Base-by-base conservation (phyloP, 2,113 vertebrate species). In the Lepisosteus osseus region DNA sequence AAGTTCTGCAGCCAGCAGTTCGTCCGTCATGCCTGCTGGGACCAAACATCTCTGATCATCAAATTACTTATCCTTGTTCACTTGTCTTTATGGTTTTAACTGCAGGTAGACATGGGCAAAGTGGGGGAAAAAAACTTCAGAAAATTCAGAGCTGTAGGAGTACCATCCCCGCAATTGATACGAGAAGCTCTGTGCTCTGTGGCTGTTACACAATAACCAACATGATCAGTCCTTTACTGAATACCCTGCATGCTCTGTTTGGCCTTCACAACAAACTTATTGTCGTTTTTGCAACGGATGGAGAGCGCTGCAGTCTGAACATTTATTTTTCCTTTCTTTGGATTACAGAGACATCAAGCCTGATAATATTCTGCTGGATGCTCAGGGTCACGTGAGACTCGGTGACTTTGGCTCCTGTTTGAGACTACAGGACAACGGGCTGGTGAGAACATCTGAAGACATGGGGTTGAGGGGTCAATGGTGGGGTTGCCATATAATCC, bases 331-430 rank as follows among this genome's bases (percentile, higher is more conserved):
- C 17, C 43, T 3, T 4, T 17, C 17, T 45, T 6, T 9, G 47
- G 29, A 61, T 29, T 67, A 51, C 84, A 95, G 94, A 82, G 94
- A 96, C 81, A 92, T 95, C 73, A 96, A 95, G 41, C 94, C 94
- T 0, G 93, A 96, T 79, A 96, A 96, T 78, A 91, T 95, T 78
- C 84, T 95, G 11, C 87, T 96, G 67, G 93, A 93, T 54, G 88
- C 84, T 7, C 87, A 91, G 0, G 94, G 94, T 65, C 94, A 96
- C 78, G 86, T 94, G 13, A 85, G 90, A 72, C 83, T 96, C 0
- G 94, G 92, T 0, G 94, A 96, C 79, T 96, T 96, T 9, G 94
- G 94, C 17, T 95, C 94, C 51, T 96, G 94, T 80, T 86, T 95
- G 8, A 90, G 88, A 67, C 79, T 95, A 17, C 83, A 79, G 1